phyloP scores from a whole-genome alignment of 1,140 invertebrate genomes.

The Leptoteleia sp. region DNA sequence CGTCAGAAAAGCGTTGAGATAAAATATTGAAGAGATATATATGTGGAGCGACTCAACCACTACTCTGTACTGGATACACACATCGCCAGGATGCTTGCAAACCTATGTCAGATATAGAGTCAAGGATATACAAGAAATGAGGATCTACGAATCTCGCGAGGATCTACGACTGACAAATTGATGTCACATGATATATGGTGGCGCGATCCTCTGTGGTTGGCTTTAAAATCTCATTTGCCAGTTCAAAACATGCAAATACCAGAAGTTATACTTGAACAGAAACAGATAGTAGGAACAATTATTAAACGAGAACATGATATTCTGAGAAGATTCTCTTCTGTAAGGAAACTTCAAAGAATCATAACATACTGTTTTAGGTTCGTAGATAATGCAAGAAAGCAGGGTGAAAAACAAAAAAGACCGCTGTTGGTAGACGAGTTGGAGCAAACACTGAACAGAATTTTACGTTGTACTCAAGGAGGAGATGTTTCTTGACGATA shows the following conservation, averaged over 20 bases:
- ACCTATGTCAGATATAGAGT: conserved; percentile 50
- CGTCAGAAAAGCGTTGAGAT: neutral
- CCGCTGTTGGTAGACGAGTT: no score
- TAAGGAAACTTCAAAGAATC: no score
- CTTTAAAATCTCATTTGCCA: neutral
- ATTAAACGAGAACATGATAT: no score
- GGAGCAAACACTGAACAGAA: no score
- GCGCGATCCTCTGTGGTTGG: conserved; percentile 1
- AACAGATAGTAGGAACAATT: neutral
- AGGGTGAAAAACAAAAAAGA: no score
- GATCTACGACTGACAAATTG: neutral
- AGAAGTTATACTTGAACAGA: neutral
- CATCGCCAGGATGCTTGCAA: conserved; percentile 8
- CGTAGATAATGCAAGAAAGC: no score
- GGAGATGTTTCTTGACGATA: no score
- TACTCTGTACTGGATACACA: conserved; percentile 32
- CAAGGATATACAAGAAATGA: conserved; percentile 62
- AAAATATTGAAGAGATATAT: neutral
- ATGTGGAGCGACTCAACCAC: conserved; percentile 34
- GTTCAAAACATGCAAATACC: neutral
- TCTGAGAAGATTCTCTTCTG: no score
- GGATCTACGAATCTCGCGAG: conserved; percentile 14
- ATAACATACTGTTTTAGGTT: no score
- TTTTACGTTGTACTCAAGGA: no score
- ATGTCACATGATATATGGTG: neutral